Percentiles rank a stretch among this genome's conserved stretches.
These are phyloP conservation scores for Muntiacus muntjak DNA, from an alignment of 2,113 vertebrate genomes.

Conservation along the genomic window DNA sequence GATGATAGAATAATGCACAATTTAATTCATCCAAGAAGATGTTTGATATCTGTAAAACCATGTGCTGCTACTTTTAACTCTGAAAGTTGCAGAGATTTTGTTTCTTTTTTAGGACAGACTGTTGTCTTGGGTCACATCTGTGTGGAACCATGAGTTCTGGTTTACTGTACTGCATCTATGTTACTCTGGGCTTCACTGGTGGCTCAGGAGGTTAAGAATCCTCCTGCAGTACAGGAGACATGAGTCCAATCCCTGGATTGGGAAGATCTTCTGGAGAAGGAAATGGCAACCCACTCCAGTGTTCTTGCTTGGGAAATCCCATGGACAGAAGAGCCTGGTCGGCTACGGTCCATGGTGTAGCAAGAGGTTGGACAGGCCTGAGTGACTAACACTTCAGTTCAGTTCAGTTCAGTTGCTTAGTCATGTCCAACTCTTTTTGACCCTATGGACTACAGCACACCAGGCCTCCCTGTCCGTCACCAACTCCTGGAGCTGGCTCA, in stretches of 20 bases:
- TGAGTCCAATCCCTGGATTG: not conserved
- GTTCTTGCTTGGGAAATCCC: not conserved
- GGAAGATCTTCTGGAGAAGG: not conserved
- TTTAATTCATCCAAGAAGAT: not conserved
- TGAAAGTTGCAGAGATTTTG: not conserved
- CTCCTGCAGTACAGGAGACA: not conserved
- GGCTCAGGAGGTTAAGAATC: not conserved
- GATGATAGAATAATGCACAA: not conserved
- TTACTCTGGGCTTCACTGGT: not conserved
- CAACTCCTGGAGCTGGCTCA: not conserved
- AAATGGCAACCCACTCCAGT: not conserved
- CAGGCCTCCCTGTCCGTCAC: not conserved
- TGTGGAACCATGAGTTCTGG: not conserved
- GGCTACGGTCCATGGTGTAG: not conserved
- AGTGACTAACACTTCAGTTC: not conserved
- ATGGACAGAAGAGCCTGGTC: not conserved
- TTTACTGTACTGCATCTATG: not conserved
- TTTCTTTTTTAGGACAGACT: not conserved
- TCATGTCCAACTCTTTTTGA: not conserved
- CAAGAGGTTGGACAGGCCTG: not conserved
- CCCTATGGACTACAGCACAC: not conserved
- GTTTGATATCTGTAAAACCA: not conserved
- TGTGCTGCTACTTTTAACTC: not conserved
- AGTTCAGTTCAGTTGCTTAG: not conserved
- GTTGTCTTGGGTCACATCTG: not conserved